phyloP scores from a whole-genome alignment of 2,888 invertebrate species.

The Euphydryas editha region DNA sequence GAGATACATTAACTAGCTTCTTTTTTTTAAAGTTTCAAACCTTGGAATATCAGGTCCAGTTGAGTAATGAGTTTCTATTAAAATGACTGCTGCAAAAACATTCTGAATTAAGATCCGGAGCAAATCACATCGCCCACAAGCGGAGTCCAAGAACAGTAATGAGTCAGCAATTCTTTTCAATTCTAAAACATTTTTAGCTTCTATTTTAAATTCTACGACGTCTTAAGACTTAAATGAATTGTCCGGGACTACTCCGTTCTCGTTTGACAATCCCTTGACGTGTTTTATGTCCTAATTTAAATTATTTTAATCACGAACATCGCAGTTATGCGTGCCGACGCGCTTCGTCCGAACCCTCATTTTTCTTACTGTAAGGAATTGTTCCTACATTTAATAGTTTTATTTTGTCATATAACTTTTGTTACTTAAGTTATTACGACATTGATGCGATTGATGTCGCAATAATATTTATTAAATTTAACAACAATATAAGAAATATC shows the following conservation, averaged over 20 bases:
- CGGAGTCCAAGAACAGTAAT: conserved; percentile 50
- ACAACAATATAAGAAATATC: too few species aligned
- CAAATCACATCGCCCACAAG: conserved; percentile 45
- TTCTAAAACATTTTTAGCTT: conserved; percentile 56
- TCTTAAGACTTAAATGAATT: conserved; percentile 69
- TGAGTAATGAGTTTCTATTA: conserved; percentile 13
- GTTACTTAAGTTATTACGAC: too few species aligned
- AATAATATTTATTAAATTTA: too few species aligned
- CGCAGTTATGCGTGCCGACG: conserved; percentile 53
- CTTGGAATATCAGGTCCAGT: neutral
- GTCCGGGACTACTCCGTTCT: conserved; percentile 58
- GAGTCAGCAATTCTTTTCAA: conserved; percentile 57
- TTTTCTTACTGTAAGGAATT: conserved; percentile 62
- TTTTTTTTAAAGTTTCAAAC: neutral
- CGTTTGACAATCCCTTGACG: conserved; percentile 72
- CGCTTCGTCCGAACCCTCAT: conserved; percentile 46
- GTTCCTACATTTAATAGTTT: neutral
- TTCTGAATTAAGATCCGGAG: conserved; percentile 43
- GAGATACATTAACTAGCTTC: neutral
- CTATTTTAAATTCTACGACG: conserved; percentile 56
- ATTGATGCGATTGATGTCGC: too few species aligned
- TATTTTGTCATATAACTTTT: neutral
- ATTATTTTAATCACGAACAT: conserved; percentile 65
- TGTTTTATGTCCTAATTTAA: conserved; percentile 66
- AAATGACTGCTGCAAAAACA: conserved; percentile 23